These are phyloP conservation scores for Noctuana brunneofusca DNA, from an alignment of 2,888 invertebrate genomes.

Conservation along the genomic window DNA sequence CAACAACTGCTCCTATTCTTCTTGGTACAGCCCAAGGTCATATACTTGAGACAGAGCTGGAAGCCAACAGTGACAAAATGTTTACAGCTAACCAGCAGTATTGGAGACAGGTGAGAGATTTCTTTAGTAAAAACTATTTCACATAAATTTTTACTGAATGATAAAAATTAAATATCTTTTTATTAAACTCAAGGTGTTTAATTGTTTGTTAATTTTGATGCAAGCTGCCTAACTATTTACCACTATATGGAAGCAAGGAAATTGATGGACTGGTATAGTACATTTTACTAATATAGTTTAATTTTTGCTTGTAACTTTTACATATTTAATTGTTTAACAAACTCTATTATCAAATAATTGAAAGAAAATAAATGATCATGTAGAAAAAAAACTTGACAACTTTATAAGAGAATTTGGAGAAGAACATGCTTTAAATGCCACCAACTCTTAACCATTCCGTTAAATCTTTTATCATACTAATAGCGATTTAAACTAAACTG, in stretches of 20 bases:
- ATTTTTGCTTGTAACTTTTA: too few species aligned
- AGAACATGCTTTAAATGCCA: not conserved
- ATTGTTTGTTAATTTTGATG: conserved; percentile 45
- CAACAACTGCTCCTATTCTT: conserved; percentile 93
- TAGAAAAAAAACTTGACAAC: too few species aligned
- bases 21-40: conserved; percentile 95
- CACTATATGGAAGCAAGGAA: conserved; percentile 88
- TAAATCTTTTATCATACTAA: too few species aligned
- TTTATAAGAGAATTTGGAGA: too few species aligned
- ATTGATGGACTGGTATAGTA: conserved; percentile 88
- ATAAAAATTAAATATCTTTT: too few species aligned
- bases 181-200: not conserved
- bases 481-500: not conserved
- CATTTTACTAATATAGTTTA: conserved; percentile 10
- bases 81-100: conserved; percentile 91
- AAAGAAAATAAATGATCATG: too few species aligned
- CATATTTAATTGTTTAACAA: too few species aligned
- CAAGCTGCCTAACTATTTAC: conserved; percentile 90
- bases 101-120: conserved; percentile 89
- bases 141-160: too few species aligned
- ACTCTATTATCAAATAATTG: too few species aligned
- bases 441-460: not conserved
- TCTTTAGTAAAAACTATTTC: conserved; percentile 34
- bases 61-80: conserved; percentile 91
- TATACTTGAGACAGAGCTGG: conserved; percentile 94